These are phyloP conservation scores for Anabacerthia variegaticeps DNA, from an alignment of 2,797 vertebrate species.

Conservation along the genomic window DNA sequence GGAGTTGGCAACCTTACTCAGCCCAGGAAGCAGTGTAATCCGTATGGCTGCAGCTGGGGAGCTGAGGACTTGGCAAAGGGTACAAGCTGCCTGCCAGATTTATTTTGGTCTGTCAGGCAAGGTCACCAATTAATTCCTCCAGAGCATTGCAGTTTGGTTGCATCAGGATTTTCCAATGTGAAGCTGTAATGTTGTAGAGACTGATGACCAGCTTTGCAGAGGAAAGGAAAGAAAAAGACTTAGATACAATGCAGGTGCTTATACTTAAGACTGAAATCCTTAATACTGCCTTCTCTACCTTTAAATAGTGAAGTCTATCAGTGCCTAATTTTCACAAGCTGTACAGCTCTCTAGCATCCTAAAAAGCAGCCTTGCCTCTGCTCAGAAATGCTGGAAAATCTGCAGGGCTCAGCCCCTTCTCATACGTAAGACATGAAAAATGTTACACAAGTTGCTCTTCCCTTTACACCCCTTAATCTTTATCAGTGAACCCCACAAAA, in stretches of 20 bases:
- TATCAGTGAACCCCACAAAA: neutral
- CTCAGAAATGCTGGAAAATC: neutral
- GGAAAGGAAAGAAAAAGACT: neutral
- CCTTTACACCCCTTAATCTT: neutral
- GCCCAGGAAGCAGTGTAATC: conserved; percentile 14
- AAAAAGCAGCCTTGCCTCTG: neutral
- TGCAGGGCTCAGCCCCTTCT: neutral
- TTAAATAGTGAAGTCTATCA: neutral
- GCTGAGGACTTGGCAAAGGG: conserved; percentile 24
- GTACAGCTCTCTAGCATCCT: neutral
- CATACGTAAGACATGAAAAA: neutral
- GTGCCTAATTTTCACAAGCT: neutral
- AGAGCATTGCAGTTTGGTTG: conserved; percentile 23
- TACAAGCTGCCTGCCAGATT: conserved; percentile 33
- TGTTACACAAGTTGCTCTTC: neutral
- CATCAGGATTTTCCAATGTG: neutral
- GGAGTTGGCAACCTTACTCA: neutral
- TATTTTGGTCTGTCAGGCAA: conserved; percentile 59
- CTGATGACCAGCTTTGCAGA: neutral
- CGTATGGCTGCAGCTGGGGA: conserved; percentile 38
- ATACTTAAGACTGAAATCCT: neutral
- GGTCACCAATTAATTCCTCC: conserved; percentile 54
- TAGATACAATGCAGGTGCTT: neutral
- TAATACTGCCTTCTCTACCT: neutral
- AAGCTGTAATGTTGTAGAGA: neutral